Percentiles rank a stretch among this genome's conserved stretches.
These are phyloP conservation scores for Cheilosia grossa DNA, from an alignment of 2,888 invertebrate genomes.

Conservation along the genomic window DNA sequence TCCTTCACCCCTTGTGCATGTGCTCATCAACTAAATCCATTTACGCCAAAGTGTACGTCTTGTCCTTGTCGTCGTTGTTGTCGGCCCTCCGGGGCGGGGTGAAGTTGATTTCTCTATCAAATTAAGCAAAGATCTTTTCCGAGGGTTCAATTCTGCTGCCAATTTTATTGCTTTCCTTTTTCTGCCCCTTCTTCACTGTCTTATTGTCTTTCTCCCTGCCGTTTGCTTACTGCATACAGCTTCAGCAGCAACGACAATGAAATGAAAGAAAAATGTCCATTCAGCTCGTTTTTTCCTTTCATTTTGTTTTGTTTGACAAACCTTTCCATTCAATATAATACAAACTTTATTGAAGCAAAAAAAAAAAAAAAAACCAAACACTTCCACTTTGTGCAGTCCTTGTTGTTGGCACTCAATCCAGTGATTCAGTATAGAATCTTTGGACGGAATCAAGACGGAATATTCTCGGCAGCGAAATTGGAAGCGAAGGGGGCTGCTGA, in stretches of 20 bases:
- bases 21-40: constrained; percentile 17
- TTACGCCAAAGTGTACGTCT: constrained; percentile 22
- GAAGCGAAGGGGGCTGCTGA: background rate
- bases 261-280: constrained; percentile 52
- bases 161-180: constrained; percentile 32
- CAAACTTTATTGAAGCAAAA: constrained; percentile 57
- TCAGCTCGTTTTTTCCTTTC: constrained; percentile 11
- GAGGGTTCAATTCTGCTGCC: constrained; percentile 59
- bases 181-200: background rate
- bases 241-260: background rate
- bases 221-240: constrained; percentile 3
- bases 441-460: constrained; percentile 1
- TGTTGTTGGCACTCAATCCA: constrained; percentile 56
- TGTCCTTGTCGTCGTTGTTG: constrained; percentile 3
- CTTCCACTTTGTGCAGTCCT: constrained; percentile 11
- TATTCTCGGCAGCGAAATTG: background rate
- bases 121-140: constrained; percentile 61
- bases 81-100: background rate
- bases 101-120: constrained; percentile 46
- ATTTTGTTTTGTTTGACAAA: constrained; percentile 17
- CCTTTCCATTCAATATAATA: constrained; percentile 48
- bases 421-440: constrained; percentile 37
- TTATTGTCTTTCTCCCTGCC: background rate
- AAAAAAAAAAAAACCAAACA: constrained; percentile 26
- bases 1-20: background rate